These are phyloP conservation scores for Galeruca laticollis DNA, from an alignment of 2,888 invertebrate genomes.

Conservation along the genomic window DNA sequence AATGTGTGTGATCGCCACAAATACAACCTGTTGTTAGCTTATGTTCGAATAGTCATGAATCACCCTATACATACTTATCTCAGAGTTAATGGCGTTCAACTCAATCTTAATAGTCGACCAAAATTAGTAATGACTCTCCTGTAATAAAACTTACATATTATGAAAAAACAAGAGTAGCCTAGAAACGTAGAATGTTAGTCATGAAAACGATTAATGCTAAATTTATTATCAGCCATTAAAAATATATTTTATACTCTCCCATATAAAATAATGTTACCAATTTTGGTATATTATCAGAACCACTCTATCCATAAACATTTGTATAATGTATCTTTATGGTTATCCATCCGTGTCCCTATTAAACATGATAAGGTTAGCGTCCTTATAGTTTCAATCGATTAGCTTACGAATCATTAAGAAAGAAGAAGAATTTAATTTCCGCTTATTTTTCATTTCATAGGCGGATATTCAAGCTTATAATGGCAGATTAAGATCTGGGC, in stretches of 20 bases:
- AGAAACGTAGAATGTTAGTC: too few species aligned
- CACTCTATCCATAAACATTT: background rate
- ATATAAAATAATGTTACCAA: background rate
- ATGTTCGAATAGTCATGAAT: too few species aligned
- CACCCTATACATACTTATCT: too few species aligned
- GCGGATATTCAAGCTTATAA: background rate
- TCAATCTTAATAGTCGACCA: too few species aligned
- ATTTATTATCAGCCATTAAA: background rate
- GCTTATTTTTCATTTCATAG: background rate
- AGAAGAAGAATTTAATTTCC: conserved; percentile 9
- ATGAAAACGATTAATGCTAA: too few species aligned
- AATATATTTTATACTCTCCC: background rate
- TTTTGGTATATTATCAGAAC: background rate
- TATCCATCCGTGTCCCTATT: conserved; percentile 1
- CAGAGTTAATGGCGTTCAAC: too few species aligned
- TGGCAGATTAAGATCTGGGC: conserved; percentile 1
- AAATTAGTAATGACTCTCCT: too few species aligned
- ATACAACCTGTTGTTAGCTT: too few species aligned
- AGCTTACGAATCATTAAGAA: background rate
- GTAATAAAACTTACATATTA: too few species aligned
- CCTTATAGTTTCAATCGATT: conserved; percentile 5
- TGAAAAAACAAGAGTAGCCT: too few species aligned
- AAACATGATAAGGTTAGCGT: conserved; percentile 3
- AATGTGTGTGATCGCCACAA: too few species aligned
- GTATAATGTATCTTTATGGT: background rate